phyloP scores from a whole-genome alignment of 2,888 invertebrate species.

The Nomada ferruginata region DNA sequence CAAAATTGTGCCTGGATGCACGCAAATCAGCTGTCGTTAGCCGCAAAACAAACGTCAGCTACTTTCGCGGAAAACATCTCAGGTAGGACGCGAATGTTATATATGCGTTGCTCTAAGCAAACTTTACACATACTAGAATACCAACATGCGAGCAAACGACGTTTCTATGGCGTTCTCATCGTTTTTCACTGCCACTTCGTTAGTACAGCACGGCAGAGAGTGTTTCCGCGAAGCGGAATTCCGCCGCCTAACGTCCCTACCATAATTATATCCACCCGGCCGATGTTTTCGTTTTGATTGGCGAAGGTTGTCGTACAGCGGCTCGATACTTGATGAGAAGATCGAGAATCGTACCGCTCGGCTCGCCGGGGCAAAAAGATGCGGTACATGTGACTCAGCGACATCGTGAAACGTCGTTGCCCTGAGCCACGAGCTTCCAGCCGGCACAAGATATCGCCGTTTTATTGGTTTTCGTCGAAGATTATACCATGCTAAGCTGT shows the following conservation, averaged over 20 bases:
- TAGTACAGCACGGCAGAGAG: constrained; percentile 44
- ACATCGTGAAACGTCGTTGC: constrained; percentile 20
- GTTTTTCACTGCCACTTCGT: constrained; percentile 71
- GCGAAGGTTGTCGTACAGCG: constrained; percentile 34
- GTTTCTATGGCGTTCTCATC: constrained; percentile 54
- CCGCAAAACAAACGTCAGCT: constrained; percentile 68
- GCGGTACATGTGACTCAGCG: constrained; percentile 32
- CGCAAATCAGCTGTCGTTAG: constrained; percentile 58
- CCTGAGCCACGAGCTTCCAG: constrained; percentile 10
- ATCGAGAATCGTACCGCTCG: constrained; percentile 6
- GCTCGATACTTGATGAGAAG: constrained; percentile 38
- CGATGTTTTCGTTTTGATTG: constrained; percentile 60
- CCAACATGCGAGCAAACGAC: constrained; percentile 56
- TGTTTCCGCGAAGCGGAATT: constrained; percentile 67
- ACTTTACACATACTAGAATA: constrained; percentile 67
- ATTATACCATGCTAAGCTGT: constrained; percentile 31
- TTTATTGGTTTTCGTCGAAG: constrained; percentile 30
- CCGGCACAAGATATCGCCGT: constrained; percentile 15
- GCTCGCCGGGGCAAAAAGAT: constrained; percentile 33
- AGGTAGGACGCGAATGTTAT: constrained; percentile 66
- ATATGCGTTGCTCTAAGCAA: constrained; percentile 63
- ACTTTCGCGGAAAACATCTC: constrained; percentile 77
- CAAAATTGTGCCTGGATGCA: constrained; percentile 18
- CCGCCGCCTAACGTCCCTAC: constrained; percentile 49
- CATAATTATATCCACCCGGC: constrained; percentile 57